These are phyloP conservation scores for Cryptocephalus moraei DNA, from an alignment of 2,888 invertebrate species.

Conservation along the genomic window DNA sequence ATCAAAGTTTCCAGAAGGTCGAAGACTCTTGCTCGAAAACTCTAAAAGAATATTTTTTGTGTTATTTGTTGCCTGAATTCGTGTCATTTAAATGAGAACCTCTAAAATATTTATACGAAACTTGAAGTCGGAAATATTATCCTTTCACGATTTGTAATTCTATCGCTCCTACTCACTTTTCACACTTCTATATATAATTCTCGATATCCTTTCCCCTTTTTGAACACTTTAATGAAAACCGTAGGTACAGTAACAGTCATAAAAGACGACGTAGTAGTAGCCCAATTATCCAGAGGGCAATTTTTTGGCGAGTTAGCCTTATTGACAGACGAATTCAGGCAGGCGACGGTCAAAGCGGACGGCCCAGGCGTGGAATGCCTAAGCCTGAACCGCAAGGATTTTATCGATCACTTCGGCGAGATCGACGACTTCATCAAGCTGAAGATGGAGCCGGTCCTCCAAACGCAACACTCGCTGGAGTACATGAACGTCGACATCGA, in stretches of 20 bases:
- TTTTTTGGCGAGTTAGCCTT: constrained; percentile 39
- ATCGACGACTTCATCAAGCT: constrained; percentile 45
- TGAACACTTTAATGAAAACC: neutral
- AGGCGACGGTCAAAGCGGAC: constrained; percentile 82
- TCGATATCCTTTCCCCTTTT: no score
- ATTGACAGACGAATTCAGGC: constrained; percentile 59
- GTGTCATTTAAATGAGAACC: no score
- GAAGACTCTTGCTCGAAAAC: no score
- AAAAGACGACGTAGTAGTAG: constrained; percentile 40
- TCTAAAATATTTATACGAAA: no score
- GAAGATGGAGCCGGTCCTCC: constrained; percentile 8
- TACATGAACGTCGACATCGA: constrained; percentile 41
- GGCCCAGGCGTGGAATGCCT: constrained; percentile 67
- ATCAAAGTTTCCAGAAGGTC: no score
- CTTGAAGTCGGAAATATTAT: no score
- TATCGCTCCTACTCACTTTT: no score
- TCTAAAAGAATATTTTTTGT: no score
- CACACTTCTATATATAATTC: no score
- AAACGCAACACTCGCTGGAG: constrained; percentile 7
- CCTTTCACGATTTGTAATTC: no score
- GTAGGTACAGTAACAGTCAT: constrained; percentile 71
- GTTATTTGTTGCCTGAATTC: no score
- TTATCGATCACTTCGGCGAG: constrained; percentile 75
- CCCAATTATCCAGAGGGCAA: constrained; percentile 4
- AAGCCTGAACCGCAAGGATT: constrained; percentile 66